Evolutionary conservation across 2,888 invertebrate species (phyloP), one percentile per base, ranked within the genome.

Genomic region (Philhelius pedissequus): DNA sequence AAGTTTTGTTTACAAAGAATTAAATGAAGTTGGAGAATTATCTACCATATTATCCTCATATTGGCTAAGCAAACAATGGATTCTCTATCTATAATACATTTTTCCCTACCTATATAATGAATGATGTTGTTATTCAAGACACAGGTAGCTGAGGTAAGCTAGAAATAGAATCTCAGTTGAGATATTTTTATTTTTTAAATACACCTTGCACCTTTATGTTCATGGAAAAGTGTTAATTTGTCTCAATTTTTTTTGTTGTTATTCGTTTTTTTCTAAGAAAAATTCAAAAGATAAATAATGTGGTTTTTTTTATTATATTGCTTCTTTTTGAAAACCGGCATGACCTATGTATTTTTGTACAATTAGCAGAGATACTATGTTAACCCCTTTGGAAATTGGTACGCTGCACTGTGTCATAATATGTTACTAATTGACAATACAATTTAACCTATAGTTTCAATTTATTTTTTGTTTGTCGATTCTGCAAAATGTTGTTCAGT

Each of bases 11-110:
- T 8, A 60, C 52, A 30, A 9, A 27, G n/a, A n/a, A n/a, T n/a
- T 7, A 30, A 6, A 18, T 15, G 27, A 40, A 15, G n/a, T 11
- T 8, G 35, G 22, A 4, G 1, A 58, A 69, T 48, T 6, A 48
- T 13, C 6, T 2, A 9, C 13, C 9, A 3, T 5, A 6, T 30
- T 27, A 75, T 58, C 30, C 15, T 25, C 58, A 40, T 45, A 69
- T 78, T 71, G 64, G 6, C 32, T 45, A 9, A 35, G 11, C 25
- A 71, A 78, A 70, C 54, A 70, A 54, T 22, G 30, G 48, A 45
- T 64, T 20, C 48, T 35, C 25, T 43, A 20, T 18, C 18, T 52
- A 9, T 8, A 30, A 15, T 52, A 45, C 11, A 45, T 18, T 43
- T n/a, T n/a, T n/a, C n/a, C n/a, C n/a, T n/a, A n/a, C n/a, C n/a